Base-by-base conservation (phyloP, 2,888 invertebrate species). In the Latrodectus hesperus region DNA sequence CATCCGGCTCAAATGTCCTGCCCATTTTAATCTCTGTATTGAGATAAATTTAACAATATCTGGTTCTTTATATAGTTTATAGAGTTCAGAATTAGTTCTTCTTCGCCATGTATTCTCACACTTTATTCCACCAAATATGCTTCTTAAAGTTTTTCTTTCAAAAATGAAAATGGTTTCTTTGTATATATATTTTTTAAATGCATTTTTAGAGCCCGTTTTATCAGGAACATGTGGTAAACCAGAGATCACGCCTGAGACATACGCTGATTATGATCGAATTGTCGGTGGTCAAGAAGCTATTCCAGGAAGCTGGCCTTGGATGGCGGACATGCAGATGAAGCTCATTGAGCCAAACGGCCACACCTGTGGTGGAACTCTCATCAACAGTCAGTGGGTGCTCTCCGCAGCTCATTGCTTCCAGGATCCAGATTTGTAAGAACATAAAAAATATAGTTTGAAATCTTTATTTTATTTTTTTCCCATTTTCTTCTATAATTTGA, bases 281-380 rank as follows among this genome's bases (percentile, higher is more conserved):
- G 86, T 89, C 0, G 89, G 87, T 16, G 89, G 89, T 5, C 5
- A 52, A 17, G 82, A 83, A 52, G 89, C 84, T 12, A 17, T 80
- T 0, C 51, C 77, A 17, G 87, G 87, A 26, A 89, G 89, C 22
- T 89, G 89, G 89, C 89, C 89, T 4, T 89, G 87, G 86, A 84
- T 84, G 84, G 89, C 80, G 8, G 83, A 83, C 51, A 26, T 89
- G 14, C 86, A 89, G 55, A 17, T 79, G 64, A 60, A 68, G 6
- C 8, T 71, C 16, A 64, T 87, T 55, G 65, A 79, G 6, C 89
- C 89, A 6, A 81, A 76, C 17, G 89, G 86, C 16, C 89, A 89
- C 60, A 76, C 49, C 0, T 89, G 89, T 22, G 89, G 89, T 17
- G 89, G 89, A 9, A n/a, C 83, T 0, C 83, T 89, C 9, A 73